Evolutionary conservation across 2,888 invertebrate genomes (phyloP), one percentile per base, ranked within the genome.

Genomic region (Flexamia atlantica): DNA sequence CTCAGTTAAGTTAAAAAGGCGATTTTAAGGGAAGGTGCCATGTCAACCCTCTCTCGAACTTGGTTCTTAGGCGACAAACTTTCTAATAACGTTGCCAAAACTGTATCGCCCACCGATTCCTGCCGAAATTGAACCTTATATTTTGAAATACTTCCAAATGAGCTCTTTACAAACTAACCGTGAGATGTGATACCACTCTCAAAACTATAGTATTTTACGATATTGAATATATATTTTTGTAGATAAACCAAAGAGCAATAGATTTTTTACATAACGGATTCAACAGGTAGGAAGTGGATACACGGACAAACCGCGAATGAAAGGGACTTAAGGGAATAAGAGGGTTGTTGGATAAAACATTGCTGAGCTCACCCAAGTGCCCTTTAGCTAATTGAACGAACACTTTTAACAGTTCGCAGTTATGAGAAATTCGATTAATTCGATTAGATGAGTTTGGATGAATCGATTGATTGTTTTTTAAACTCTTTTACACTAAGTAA

Each of bases 301-400:
- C 57, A 30, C 30, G 9, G 64, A 28, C 64, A 64, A 64, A 14
- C 30, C 14, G 12, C 30, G 64, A 30, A 64, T 28, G 14, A 64
- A 64, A 64, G 10, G 28, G 64, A 64, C 64, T 64, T 64, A 12
- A 28, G 64, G 64, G 64, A 64, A 64, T 53, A 53, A 53, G 46
- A 53, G 20, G 53, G 53, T 53, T 53, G 53, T 20, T 3, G 53
- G 2, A 53, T 20, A 20, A 53, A 53, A 20, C 53, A 53, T 23
- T 7, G 20, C 53, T 23, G 10, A 53, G 53, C 23, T 23, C 23
- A 23, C 53, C 53, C 53, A n/a, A 10, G 53, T 23, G 53, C 20
- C 53, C 23, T 53, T 23, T 53, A 20, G 53, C 7, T 10, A 53
- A 53, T 53, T 53, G 53, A 14, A 53, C 53, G 23, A 3, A 20